Evolutionary conservation across 1,140 invertebrate genomes (phyloP), one percentile per base, ranked within the genome.

Genomic region (Homarus americanus): DNA sequence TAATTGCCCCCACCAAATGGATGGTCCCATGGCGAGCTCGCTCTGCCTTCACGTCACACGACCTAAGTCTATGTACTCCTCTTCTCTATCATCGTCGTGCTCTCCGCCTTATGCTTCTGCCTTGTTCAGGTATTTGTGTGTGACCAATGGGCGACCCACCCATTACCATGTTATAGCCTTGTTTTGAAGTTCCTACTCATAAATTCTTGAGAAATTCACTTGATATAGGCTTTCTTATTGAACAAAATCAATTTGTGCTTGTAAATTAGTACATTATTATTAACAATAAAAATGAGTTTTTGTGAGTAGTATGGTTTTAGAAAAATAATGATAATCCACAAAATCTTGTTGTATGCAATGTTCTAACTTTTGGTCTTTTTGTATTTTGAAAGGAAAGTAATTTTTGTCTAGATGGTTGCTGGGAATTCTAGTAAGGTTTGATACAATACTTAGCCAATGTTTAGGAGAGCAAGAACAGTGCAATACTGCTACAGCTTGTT

Each of bases 111-210:
- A 76, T 84, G 49, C 69, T 72, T 89, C 87, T 82, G 80, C 82
- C 69, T 84, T 90, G 88, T 90, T 84, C 88, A 90, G 88, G 88
- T 90, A 90, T 90, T 90, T 90, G 69, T 63, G 41, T 76, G 88
- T 78, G 80, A 20, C 88, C 80, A 69, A 32, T 78, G 49, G 53
- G 49, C 82, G 88, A 90, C 88, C 88, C 88, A 90, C 36, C 88
- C 82, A 84, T 32, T 73, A 75, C 72, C 53, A n/a, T 40, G 2
- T 12, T 82, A 38, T 9, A 10, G 10, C 4, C 20, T 58, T 58
- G 53, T 58, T 58, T 58, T 58, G 0, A 58, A 58, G 12, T 15
- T 15, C 44, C 7, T 4, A 58, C 4, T 58, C 53, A 24, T 20
- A 1, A 15, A 58, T 1, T 58, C 24, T 24, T 58, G 12, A 20